Evolutionary conservation across 2,113 vertebrate genomes (phyloP), one percentile per base, ranked within the genome.

Genomic region (Heterocephalus glaber): DNA sequence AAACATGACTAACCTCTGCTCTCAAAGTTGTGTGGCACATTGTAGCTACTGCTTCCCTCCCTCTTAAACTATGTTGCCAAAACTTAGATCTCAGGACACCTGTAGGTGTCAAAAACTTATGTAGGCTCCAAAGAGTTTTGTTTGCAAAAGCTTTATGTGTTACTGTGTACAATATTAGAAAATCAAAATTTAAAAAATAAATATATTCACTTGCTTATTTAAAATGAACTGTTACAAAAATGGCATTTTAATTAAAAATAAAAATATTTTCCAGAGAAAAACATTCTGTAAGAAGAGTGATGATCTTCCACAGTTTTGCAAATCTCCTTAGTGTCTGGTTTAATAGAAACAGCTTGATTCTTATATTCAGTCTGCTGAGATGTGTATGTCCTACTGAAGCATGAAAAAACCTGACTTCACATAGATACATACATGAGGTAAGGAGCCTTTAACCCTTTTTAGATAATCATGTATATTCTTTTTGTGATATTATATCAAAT

Each of bases 181-280:
- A 82, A 86, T 79, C 79, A 83, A 94, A 65, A n/a, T 52, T 44
- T 85, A 63, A 89, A 86, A 30, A 1, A 33, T 47, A 84, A 86
- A 84, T 4, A 30, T 58, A 28, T 38, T n/a, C 41, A 47, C 12
- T 49, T 52, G 56, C 58, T 91, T 63, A 70, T 68, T 80, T 61
- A 82, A 95, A 80, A 95, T 65, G 38, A 96, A 44, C 20, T 56
- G n/a, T 44, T 83, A 30, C 2, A 49, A 72, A 79, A 96, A 72
- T 70, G 24, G 38, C 54, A 17, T 44, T 90, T 81, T 74, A 81
- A 56, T 80, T 77, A 17, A 60, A 91, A 66, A 63, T 20, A 60
- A 88, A 56, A 85, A 54, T 41, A 52, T 47, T 76, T 63, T 54
- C 49, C 38, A 81, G 60, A 81, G 49, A 79, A 58, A 84, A 77